Base-by-base conservation (phyloP, 2,797 vertebrate species). In the Sebastiscus tertius region DNA sequence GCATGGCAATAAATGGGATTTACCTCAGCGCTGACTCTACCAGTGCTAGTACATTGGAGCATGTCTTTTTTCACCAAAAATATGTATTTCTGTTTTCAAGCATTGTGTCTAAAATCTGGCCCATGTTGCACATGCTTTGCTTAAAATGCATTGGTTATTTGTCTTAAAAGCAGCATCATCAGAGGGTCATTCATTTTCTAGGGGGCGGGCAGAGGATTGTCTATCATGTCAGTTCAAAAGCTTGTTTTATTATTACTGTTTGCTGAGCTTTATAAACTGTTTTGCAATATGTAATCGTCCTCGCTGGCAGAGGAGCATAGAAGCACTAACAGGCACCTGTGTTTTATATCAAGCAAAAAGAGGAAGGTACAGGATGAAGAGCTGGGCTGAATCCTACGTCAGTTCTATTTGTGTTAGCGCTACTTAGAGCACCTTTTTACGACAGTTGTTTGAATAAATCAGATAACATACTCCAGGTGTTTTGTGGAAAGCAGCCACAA, bases 251-350 rank as follows among this genome's bases (percentile, higher is more conserved):
- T 93, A 79, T 83, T 81, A 72, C 14, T 80, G 70, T 89, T 88
- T 92, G 82, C 83, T 59, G 65, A 83, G 39, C 85, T 90, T 88
- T 86, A 70, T 60, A 81, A 90, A 88, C 20, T 78, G 77, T 84
- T 91, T 87, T 92, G 88, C 91, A 80, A 75, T 79, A 85, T 80
- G 80, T 82, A 26, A 62, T 75, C 24, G 39, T 87, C 81, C 55
- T 89, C 85, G 16, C 70, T 82, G 81, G 85, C 76, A 83, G 85
- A 87, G 83, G 89, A 90, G 87, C 75, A 85, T 29, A 73, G 77
- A 94, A 93, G 93, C 91, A 72, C 85, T 91, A 91, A 90, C 94
- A 95, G 94, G 95, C 95, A 96, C 94, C 81, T 84, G 91, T 93
- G 94, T 94, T 95, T 93, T 39, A 81, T 85, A 83, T 88, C 84